Evolutionary conservation across 2,113 vertebrate genomes (phyloP), one percentile per base, ranked within the genome.

Genomic region (Oncorhynchus nerka): DNA sequence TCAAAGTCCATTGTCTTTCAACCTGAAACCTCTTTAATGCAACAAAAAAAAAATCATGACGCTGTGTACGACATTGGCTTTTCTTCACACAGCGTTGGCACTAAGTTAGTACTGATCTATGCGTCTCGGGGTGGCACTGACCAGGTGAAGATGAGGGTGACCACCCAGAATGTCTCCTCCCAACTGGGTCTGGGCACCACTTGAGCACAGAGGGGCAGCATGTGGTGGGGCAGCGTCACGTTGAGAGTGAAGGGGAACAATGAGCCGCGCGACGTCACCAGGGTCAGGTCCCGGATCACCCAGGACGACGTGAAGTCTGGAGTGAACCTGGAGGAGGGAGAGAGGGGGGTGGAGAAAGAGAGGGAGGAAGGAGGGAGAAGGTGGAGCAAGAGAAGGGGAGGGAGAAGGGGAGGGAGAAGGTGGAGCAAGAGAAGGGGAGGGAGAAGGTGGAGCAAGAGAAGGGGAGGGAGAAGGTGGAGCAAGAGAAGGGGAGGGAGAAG

Each of bases 301-400:
- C 98, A 99, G 0, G 98, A 99, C 3, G 98, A 98, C 0, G 98
- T 99, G 71, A 99, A 99, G 89, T 99, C 98, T 12, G 97, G 98
- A 20, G 97, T 98, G 86, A 99, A 99, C 75, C 97, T 99, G 89
- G 3, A 28, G 45, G 13, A n/a, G 68, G 22, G 64, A 22, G 22
- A 12, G 24, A 71, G 0, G 5, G 5, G 26, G 15, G 5, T 30
- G 22, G 57, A 5, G 20, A 32, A 0, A 49, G 5, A 6, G 0
- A 34, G 6, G 6, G 32, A 1, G 5, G 32, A 5, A 32, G 32
- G 32, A 6, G 32, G 5, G 32, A 11, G 34, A 34, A 34, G 32
- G 5, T 32, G 30, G 30, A 32, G 30, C 4, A 32, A 34, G 32
- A 34, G 34, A 30, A 0, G 32, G 28, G 28, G 3, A 34, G 32